Evolutionary conservation across 2,797 vertebrate species (phyloP), one percentile per base, ranked within the genome.

Genomic region (Taeniopygia guttata): DNA sequence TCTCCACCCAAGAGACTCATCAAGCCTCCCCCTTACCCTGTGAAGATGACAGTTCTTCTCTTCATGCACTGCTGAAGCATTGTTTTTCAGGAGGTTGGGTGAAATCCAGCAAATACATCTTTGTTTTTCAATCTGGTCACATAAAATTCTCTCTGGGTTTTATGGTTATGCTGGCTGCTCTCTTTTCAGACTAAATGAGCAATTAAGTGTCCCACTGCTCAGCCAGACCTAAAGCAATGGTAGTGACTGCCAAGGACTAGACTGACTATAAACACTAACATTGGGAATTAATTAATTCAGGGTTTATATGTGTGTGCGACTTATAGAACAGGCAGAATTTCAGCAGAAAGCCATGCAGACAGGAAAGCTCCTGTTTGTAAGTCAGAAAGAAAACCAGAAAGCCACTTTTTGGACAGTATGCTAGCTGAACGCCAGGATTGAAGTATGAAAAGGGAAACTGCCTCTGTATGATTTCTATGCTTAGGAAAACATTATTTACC

Each of bases 181-280:
- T 91, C 80, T 94, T 56, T 79, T 91, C 85, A 79, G 86, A 75
- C 36, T 90, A 90, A 95, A 94, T 69, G 79, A 95, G 89, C 85
- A 94, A 95, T 93, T 95, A 94, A 95, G 89, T 81, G 83, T 79
- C 66, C 79, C 51, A 38, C 77, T 79, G 74, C 84, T 95, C 94
- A 91, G 74, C 55, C 90, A 87, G 85, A 90, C 85, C 80, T 94
- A 76, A 96, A 89, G 88, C 93, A 90, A 93, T 59, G 38, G 67
- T 29, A 63, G 70, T 42, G 55, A 83, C 74, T 90, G 95, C 84
- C 94, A 93, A 90, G 63, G 66, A 84, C 84, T 43, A 84, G 70
- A 40, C 52, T 36, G 70, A 87, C 73, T 78, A n/a, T 67, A 96
- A 94, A 93, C 81, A 73, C 63, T 73, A 70, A 93, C 62, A 49